phyloP scores from a whole-genome alignment of 2,113 vertebrate genomes.

The Lagopus muta region DNA sequence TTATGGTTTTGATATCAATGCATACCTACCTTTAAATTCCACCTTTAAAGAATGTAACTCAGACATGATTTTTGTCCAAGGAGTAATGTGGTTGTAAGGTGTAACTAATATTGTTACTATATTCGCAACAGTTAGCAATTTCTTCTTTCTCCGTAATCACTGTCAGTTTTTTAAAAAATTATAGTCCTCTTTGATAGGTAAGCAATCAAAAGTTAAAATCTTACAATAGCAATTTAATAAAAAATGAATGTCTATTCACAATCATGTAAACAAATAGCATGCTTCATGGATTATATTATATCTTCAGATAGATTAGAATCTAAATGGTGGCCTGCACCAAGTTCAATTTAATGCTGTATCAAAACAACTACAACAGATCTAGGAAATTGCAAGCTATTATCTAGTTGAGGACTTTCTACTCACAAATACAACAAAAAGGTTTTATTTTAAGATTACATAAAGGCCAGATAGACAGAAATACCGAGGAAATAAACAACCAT shows the following conservation, averaged over 20 bases:
- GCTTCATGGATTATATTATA: background rate
- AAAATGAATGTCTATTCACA: background rate
- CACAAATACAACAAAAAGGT: background rate
- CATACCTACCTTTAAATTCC: no score
- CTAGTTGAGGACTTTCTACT: background rate
- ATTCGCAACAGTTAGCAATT: background rate
- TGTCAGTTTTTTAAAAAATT: background rate
- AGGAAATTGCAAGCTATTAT: background rate
- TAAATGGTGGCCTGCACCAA: background rate
- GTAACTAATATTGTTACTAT: background rate
- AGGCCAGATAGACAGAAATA: background rate
- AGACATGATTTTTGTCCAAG: background rate
- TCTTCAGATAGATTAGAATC: background rate
- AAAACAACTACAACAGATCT: background rate
- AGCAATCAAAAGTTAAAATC: background rate
- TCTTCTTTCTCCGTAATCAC: background rate
- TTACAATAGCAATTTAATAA: background rate
- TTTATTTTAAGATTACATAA: background rate
- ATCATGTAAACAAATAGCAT: background rate
- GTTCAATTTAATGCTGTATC: background rate
- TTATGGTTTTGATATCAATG: background rate
- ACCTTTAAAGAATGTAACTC: background rate
- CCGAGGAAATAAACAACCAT: background rate
- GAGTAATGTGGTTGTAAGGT: background rate
- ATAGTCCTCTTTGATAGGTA: background rate